Conservation (phyloP, 2,113 vertebrate genomes). For the Solenodon paradoxus region DNA sequence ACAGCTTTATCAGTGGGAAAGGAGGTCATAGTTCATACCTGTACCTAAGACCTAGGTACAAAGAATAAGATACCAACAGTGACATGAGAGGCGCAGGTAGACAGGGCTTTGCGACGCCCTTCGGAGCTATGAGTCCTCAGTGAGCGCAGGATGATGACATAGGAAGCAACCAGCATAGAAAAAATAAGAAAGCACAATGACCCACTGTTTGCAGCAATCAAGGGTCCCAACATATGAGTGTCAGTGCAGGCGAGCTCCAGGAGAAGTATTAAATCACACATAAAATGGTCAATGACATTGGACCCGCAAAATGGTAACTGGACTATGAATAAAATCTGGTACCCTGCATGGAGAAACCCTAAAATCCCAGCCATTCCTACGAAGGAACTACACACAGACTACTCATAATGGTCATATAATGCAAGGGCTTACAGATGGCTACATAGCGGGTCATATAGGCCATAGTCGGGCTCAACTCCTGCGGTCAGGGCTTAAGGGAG, state of each 20-base stretch:
- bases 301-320: constrained; percentile 55
- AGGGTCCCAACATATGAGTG: background rate
- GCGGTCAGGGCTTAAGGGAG: too few relatives aligned
- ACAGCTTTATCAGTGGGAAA: constrained; percentile 45
- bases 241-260: constrained; percentile 44
- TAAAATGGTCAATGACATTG: constrained; percentile 37
- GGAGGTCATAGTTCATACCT: constrained; percentile 15
- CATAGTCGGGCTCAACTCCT: too few relatives aligned
- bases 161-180: constrained; percentile 27
- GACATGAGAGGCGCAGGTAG: constrained; percentile 47
- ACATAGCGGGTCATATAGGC: constrained; percentile 40
- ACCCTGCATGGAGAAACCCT: constrained; percentile 19
- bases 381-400: background rate
- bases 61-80: constrained; percentile 53
- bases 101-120: constrained; percentile 36
- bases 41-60: constrained; percentile 47
- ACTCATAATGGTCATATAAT: constrained; percentile 30
- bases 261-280: constrained; percentile 44
- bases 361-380: background rate
- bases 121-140: constrained; percentile 40
- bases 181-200: constrained; percentile 33
- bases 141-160: background rate
- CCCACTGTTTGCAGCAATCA: constrained; percentile 50
- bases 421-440: constrained; percentile 58
- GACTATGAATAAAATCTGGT: constrained; percentile 17